Base-by-base conservation (phyloP, 2,888 invertebrate species). In the Rhyacophila evoluta region DNA sequence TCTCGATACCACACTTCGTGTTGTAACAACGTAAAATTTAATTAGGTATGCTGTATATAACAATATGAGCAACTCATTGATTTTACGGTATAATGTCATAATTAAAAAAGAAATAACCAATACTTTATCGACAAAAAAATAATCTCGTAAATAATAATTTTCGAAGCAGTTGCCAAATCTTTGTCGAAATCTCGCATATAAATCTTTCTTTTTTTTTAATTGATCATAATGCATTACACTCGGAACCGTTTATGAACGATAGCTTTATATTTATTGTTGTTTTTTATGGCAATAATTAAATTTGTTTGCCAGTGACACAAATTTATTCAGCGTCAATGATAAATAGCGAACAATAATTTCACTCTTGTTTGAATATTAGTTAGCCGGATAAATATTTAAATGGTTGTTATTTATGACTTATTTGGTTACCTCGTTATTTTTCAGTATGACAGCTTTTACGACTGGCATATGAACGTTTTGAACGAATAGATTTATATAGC, bases 371-470 rank as follows among this genome's bases (percentile, higher is more conserved):
- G 69, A 27, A 69, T 69, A 69, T 69, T 69, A 69, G 69, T 69
- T 69, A 12, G 15, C 29, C 69, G n/a, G 33, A 29, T 69, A 69
- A 69, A 69, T 33, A 69, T 28, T 33, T 69, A 12, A 33, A 28
- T 28, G 69, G 33, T n/a, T 28, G 69, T 69, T 29, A 69, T 69
- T 69, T 69, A 69, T 69, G 69, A 10, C 69, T 69, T 33, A 33
- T 69, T 69, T 33, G n/a, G 29, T 69, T 69, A 29, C 69, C 69
- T 69, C 69, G 69, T 69, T 69, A 69, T 69, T 69, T 69, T 55
- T 55, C 55, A 6, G 25, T 55, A 55, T 55, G 55, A 55, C 55
- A 55, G 55, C 55, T 55, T 55, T 55, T 55, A 55, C 55, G 55
- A 55, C 8, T 55, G 25, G 15, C 19, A 55, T 19, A 33, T 6